Conservation (phyloP, 2,888 invertebrate genomes). For the Spisula subtruncata region DNA sequence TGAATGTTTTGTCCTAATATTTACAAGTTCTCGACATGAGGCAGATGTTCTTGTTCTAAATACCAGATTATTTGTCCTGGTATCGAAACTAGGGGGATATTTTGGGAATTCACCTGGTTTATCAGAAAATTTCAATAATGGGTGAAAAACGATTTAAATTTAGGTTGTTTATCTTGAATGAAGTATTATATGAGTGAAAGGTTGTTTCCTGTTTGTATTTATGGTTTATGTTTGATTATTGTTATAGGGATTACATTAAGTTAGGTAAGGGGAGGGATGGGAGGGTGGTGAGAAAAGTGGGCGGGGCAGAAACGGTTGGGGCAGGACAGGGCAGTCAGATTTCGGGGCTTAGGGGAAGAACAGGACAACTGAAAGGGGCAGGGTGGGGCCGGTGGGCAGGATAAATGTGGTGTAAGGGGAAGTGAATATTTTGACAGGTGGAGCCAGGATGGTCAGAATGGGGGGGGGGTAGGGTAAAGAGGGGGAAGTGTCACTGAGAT, state of each 20-base stretch:
- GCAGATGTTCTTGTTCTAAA: neutral
- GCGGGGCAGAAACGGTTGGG: no score
- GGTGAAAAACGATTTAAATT: neutral
- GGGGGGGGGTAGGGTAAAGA: no score
- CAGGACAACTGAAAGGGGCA: no score
- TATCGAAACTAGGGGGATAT: neutral
- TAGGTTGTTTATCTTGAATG: neutral
- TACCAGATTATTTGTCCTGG: neutral
- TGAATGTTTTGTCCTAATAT: constrained; percentile 8
- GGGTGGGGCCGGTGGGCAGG: no score
- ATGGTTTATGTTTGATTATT: neutral
- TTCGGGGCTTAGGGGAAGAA: no score
- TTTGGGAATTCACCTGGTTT: constrained; percentile 2
- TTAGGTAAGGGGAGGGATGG: no score
- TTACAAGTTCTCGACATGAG: neutral
- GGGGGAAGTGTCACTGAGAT: no score
- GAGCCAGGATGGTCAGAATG: no score
- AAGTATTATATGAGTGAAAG: neutral
- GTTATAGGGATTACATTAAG: neutral
- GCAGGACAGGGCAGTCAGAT: no score
- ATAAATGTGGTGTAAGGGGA: no score
- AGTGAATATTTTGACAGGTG: no score
- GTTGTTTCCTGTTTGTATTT: neutral
- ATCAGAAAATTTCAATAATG: neutral
- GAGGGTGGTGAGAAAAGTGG: no score